phyloP scores from a whole-genome alignment of 2,888 invertebrate genomes.

The Achlya flavicornis region DNA sequence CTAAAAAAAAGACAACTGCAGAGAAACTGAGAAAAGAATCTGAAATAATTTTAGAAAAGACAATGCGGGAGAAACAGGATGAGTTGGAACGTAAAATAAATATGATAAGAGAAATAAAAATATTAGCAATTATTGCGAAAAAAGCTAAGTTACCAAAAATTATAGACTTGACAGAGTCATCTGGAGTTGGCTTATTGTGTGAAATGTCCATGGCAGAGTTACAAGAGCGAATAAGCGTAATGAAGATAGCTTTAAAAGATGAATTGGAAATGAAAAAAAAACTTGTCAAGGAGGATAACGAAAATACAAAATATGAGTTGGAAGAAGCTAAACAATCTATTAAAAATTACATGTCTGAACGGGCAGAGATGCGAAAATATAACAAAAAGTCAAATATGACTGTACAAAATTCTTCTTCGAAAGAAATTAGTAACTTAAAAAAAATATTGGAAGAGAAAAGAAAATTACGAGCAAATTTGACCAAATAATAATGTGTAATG shows the following conservation, averaged over 20 bases:
- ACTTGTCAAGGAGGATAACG: slow-evolving; percentile 70
- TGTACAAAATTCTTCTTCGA: slow-evolving; percentile 42
- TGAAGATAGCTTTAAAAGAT: slow-evolving; percentile 79
- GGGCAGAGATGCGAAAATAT: slow-evolving; percentile 50
- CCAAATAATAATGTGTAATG: slow-evolving; percentile 25
- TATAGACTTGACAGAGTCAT: slow-evolving; percentile 84
- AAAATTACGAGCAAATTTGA: slow-evolving; percentile 56
- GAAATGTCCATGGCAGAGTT: slow-evolving; percentile 87
- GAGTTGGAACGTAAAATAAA: slow-evolving; percentile 76
- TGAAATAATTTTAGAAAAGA: slow-evolving; percentile 57
- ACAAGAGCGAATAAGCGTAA: slow-evolving; percentile 77
- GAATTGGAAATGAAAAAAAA: slow-evolving; percentile 78
- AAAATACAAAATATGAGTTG: slow-evolving; percentile 72
- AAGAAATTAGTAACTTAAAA: slow-evolving; percentile 76
- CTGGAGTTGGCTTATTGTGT: slow-evolving; percentile 83
- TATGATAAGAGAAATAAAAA: slow-evolving; percentile 80
- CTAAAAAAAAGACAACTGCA: slow-evolving; percentile 63
- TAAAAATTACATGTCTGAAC: slow-evolving; percentile 62
- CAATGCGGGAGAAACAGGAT: slow-evolving; percentile 73
- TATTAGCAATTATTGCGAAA: slow-evolving; percentile 74
- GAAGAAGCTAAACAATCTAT: slow-evolving; percentile 75
- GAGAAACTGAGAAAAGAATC: slow-evolving; percentile 61
- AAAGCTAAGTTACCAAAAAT: slow-evolving; percentile 80
- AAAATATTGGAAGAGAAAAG: slow-evolving; percentile 78
- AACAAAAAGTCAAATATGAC: slow-evolving; percentile 49